Evolutionary conservation across 2,888 invertebrate species (phyloP), one percentile per base, ranked within the genome.

Genomic region (Heliconius erato): DNA sequence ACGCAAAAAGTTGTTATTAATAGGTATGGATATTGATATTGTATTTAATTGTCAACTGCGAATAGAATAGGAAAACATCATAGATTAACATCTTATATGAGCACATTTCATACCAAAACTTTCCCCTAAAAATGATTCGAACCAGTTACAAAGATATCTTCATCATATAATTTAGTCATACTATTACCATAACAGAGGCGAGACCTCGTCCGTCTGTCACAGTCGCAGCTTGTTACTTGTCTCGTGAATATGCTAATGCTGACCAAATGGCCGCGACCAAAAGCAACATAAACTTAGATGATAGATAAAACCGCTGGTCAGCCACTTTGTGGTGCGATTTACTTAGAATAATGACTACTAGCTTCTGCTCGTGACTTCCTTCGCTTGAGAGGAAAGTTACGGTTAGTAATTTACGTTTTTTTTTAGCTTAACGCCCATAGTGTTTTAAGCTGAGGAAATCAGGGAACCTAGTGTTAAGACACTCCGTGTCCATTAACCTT

Each of bases 201-300:
- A 65, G 67, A 44, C 72, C 74, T 40, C 67, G 74, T 79, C 74
- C 40, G 74, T 82, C 79, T 67, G 79, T 82, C 79, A 78, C 78
- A 78, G 49, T 67, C 67, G 11, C 49, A 32, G 79, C 79, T 54
- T 77, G 79, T 72, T 63, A 63, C 67, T 78, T 63, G 59, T 63
- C 23, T 78, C 68, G 35, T 84, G 79, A 81, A 79, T 84, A 83
- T 84, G 83, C 81, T 84, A 84, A 84, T 84, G 65, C 44, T 74
- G 74, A 77, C 83, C 82, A 74, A 83, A 83, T 83, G 79, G 78
- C 54, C 74, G 74, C 74, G n/a, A 74, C 59, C 44, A 68, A 44
- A 76, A 49, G 69, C 68, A 59, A 82, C 82, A n/a, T 63, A 79
- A 72, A 79, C 74, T 76, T 78, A 78, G 78, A 78, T 78, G 68